Evolutionary conservation across 2,797 vertebrate genomes (phyloP).

Genomic region (Sebastes elongatus): DNA sequence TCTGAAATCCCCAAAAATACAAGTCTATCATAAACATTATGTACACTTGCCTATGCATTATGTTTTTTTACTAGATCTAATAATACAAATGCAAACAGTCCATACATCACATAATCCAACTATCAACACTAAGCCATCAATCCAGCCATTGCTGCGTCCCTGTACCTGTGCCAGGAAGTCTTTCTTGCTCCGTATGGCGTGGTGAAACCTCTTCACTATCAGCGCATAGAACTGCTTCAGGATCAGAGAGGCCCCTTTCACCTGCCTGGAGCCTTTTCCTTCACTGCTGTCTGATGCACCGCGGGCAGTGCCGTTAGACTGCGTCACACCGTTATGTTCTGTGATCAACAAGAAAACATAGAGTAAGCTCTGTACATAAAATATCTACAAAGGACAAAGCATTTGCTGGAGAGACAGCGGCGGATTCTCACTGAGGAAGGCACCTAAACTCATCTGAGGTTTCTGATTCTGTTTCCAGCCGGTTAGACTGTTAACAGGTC

Average conservation of each 20-base stretch:
- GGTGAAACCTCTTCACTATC: conserved; percentile 91
- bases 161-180: conserved; percentile 95
- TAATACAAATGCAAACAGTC: background rate
- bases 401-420: background rate
- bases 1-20: conserved; percentile 73
- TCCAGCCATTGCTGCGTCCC: background rate
- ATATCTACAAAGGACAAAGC: background rate
- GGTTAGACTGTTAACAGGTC: too few relatives aligned
- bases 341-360: background rate
- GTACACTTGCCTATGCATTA: background rate
- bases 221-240: conserved; percentile 90
- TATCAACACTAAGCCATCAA: background rate
- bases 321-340: conserved; percentile 58
- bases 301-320: conserved; percentile 27
- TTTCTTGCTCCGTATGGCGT: conserved; percentile 87
- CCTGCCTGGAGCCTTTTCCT: conserved; percentile 81
- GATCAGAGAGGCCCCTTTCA: conserved; percentile 77
- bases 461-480: background rate
- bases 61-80: background rate
- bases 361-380: background rate
- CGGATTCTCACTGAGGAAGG: background rate
- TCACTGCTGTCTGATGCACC: conserved; percentile 59
- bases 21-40: background rate
- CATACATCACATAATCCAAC: background rate
- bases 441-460: background rate